phyloP scores from a whole-genome alignment of 92 coral and sea anemone genomes.

The Epizoanthus stellaris region DNA sequence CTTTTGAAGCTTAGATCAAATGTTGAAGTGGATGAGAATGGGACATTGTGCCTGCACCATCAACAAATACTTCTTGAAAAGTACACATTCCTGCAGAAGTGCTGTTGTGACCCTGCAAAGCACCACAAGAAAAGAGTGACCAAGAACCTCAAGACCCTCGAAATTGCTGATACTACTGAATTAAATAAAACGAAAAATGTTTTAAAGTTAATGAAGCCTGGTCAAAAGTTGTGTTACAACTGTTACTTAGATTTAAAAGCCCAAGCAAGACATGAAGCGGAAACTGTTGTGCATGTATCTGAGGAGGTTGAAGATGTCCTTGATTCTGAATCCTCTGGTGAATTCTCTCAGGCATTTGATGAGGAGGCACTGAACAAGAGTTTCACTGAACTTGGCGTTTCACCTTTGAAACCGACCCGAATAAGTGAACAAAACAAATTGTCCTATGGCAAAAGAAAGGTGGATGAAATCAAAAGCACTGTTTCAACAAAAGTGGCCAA shows the following conservation, averaged over 20 bases:
- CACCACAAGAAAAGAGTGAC: not conserved
- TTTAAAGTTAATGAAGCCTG: not conserved
- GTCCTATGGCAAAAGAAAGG: conserved; percentile 10
- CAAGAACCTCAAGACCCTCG: too few species aligned
- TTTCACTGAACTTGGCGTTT: not conserved
- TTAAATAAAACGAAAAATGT: too few species aligned
- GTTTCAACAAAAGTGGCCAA: conserved; percentile 27
- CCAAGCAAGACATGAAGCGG: too few species aligned
- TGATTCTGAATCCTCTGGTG: conserved; percentile 10
- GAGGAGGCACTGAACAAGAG: conserved; percentile 20
- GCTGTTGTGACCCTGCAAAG: not conserved
- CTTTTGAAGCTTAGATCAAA: conserved; percentile 26
- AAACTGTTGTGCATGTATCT: too few species aligned
- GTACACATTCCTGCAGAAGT: conserved; percentile 1
- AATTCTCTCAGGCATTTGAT: conserved; percentile 8
- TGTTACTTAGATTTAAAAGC: too few species aligned
- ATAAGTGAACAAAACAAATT: conserved; percentile 14
- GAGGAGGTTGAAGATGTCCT: conserved; percentile 3
- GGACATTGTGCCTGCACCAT: not conserved
- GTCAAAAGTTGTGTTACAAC: not conserved
- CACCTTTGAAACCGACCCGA: conserved; percentile 21
- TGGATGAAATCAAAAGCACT: conserved; percentile 2
- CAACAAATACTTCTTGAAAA: too few species aligned
- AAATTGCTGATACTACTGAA: too few species aligned
- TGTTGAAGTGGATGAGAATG: conserved; percentile 17